Base-by-base conservation (phyloP, 2,113 vertebrate genomes). In the Laticauda colubrina region DNA sequence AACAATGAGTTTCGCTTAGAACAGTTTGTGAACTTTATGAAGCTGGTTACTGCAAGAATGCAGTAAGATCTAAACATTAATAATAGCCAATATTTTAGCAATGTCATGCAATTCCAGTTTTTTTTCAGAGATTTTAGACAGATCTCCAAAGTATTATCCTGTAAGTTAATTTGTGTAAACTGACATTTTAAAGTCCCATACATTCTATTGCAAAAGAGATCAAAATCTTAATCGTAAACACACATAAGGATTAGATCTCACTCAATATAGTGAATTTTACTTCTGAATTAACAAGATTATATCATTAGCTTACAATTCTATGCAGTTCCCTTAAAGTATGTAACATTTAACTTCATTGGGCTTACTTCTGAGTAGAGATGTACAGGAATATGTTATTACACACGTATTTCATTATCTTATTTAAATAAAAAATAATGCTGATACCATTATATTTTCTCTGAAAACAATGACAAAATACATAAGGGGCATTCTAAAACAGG, bases 21-120 rank as follows among this genome's bases (percentile, higher is more conserved):
- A 55, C 96, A 96, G 95, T 96, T 97, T 93, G 64, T 90, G 69
- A 89, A 87, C 29, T 92, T 94, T 69, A 75, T 85, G 85, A 2
- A 29, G 90, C 94, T 26, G 5, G 69, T 93, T 29, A 21, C 91
- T 95, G 94, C 0, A 7, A 93, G 88, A 96, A 95, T 75, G 81
- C 64, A 61, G n/a, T 5, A 26, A 85, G 93, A 89, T 87, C 75
- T 93, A 95, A 94, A 29, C 1, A 0, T 55, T 85, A 86, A 9
- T 61, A 93, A 86, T 90, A 94, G 92, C 91, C 85, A 5, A 2
- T 56, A 95, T 95, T 94, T 95, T 91, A 90, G 90, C 91, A 94
- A 64, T 90, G 61, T 90, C 95, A 86, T 0, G 12, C 20, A 85
- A 92, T 94, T 94, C 5, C 18, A 51, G 18, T 93, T 94, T 94